These are phyloP conservation scores for Cromileptes altivelis DNA, from an alignment of 2,113 vertebrate species.

Conservation along the genomic window DNA sequence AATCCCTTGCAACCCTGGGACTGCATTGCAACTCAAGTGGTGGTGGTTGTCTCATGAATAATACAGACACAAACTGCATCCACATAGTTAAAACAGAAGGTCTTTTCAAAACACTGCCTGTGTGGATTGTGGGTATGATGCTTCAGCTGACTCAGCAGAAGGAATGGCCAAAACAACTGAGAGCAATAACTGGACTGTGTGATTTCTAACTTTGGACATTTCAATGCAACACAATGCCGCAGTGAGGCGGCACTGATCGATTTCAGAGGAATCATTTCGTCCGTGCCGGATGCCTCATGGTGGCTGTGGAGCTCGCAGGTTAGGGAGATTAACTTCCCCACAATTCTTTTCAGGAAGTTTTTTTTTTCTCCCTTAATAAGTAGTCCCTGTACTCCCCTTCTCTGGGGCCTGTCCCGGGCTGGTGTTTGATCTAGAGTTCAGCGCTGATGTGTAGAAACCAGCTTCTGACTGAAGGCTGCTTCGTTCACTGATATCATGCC, in stretches of 20 bases:
- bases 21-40: not conserved
- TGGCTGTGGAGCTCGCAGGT: conserved; percentile 18
- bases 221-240: conserved; percentile 1
- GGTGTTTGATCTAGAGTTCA: conserved; percentile 30
- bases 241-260: conserved; percentile 22
- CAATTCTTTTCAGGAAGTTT: conserved; percentile 15
- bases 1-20: not conserved
- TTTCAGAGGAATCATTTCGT: conserved; percentile 18
- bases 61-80: conserved; percentile 18
- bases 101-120: not conserved
- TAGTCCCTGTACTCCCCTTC: not conserved
- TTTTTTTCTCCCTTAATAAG: conserved; percentile 20
- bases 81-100: not conserved
- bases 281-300: conserved; percentile 3
- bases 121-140: not conserved
- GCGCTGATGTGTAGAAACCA: conserved; percentile 6
- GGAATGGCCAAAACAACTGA: not conserved
- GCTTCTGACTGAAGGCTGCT: conserved; percentile 38
- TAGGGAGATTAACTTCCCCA: conserved; percentile 39
- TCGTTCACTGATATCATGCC: conserved; percentile 27
- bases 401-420: conserved; percentile 17
- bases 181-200: conserved; percentile 13
- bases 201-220: conserved; percentile 27
- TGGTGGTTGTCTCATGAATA: not conserved
- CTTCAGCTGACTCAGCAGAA: conserved; percentile 28